Evolutionary conservation across 2,888 invertebrate species (phyloP), one percentile per base, ranked within the genome.

Genomic region (Ypsolopha sequella): DNA sequence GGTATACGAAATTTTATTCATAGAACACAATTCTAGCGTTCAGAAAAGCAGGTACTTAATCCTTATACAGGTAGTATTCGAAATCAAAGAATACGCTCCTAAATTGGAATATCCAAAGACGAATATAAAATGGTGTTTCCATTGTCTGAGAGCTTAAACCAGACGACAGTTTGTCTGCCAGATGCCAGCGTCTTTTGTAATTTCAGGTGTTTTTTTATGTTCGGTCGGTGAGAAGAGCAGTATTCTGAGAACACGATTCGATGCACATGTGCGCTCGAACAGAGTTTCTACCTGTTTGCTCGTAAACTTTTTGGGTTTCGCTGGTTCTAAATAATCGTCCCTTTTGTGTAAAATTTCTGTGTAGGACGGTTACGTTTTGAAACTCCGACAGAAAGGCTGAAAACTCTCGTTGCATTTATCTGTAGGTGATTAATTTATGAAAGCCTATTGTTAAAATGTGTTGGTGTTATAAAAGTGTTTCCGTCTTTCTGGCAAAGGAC

Each of bases 81-180:
- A 13, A 43, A 47, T 36, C 47, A 9, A 47, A 47, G 36, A 47
- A 47, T 47, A 47, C 47, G 14, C 2, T 36, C 13, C 36, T 36
- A 36, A 47, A 47, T 47, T 14, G 47, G 11, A 47, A 47, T 38
- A 36, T 47, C 47, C 6, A 43, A 14, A 11, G 13, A 36, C 36
- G 36, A 47, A 47, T 47, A 47, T 46, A 35, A 46, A 47, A 47
- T 36, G 36, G 47, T 47, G 36, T 14, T 14, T 55, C 63, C 57
- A 70, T 80, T 80, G 76, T 79, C 55, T 55, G 53, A 48, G 41
- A 52, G 55, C 51, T 51, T 46, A 56, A 24, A 56, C 52, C 56
- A 61, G 78, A 74, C 80, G 81, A 78, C 82, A 70, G 65, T 54
- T 57, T 68, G 82, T 82, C 82, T 82, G 72, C 71, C 80, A 80